Evolutionary conservation across 2,888 invertebrate genomes (phyloP).

Genomic region (Melanchra persicariae): DNA sequence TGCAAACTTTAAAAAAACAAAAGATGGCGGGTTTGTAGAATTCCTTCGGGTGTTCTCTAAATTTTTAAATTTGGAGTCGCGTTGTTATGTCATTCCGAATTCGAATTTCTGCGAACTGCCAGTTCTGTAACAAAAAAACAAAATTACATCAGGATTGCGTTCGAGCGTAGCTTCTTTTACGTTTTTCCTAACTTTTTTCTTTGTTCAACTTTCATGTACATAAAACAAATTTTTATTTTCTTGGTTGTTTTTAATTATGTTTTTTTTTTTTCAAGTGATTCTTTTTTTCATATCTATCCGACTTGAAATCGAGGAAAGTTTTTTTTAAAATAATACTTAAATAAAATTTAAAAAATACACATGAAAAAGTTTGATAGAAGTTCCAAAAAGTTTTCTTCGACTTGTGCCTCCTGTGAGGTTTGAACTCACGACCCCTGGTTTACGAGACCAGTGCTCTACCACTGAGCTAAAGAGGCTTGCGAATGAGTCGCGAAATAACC

Average conservation of each 20-base stretch:
- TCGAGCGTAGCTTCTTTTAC: constrained; percentile 43
- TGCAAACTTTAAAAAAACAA: not conserved
- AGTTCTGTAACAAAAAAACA: constrained; percentile 77
- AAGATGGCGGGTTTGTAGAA: constrained; percentile 14
- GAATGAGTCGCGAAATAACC: constrained; percentile 66
- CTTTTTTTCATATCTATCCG: not conserved
- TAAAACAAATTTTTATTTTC: constrained; percentile 28
- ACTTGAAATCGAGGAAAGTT: not conserved
- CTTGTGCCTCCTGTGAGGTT: constrained; percentile 85
- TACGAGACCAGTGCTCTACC: constrained; percentile 96
- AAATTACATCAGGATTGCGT: constrained; percentile 48
- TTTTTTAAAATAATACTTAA: not conserved
- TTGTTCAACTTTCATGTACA: constrained; percentile 42
- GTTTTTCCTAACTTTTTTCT: constrained; percentile 50
- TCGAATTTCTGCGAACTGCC: constrained; percentile 57
- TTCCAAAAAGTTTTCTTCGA: constrained; percentile 19
- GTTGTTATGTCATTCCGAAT: constrained; percentile 58
- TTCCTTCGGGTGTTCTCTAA: constrained; percentile 34
- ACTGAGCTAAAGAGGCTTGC: constrained; percentile 94
- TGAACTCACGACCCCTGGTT: constrained; percentile 94
- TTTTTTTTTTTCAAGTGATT: constrained; percentile 24
- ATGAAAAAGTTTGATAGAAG: constrained; percentile 10
- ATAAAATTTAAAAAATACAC: not conserved
- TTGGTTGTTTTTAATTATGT: constrained; percentile 17
- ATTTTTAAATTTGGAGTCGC: constrained; percentile 58